These are phyloP conservation scores for Temnothorax longispinosus DNA, from an alignment of 1,140 invertebrate genomes.

Conservation along the genomic window DNA sequence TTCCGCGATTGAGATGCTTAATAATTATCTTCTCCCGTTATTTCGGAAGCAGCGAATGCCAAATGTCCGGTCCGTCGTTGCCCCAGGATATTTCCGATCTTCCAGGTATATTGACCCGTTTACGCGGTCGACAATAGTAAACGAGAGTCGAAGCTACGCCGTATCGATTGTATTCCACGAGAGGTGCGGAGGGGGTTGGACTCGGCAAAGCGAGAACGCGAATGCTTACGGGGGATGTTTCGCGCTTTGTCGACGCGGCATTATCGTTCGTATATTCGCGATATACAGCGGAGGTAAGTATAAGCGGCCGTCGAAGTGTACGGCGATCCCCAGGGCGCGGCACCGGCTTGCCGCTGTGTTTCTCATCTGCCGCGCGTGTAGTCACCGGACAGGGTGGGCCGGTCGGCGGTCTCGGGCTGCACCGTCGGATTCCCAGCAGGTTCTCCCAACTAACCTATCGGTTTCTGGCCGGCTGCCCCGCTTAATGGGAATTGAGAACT, in stretches of 20 bases:
- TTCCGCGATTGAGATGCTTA: not conserved
- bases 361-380: constrained; percentile 65
- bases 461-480: constrained; percentile 81
- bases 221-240: not conserved
- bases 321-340: constrained; percentile 2
- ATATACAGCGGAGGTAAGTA: not conserved
- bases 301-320: constrained; percentile 11
- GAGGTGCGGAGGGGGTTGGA: not conserved
- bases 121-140: not conserved
- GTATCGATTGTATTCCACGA: not conserved
- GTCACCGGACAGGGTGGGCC: constrained; percentile 55
- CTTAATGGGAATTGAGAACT: constrained; percentile 83
- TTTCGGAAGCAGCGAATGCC: too few species aligned
- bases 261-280: constrained; percentile 18
- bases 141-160: not conserved
- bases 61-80: not conserved
- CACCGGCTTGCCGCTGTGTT: constrained; percentile 66
- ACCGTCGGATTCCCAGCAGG: constrained; percentile 73
- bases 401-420: constrained; percentile 61
- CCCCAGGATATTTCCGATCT: not conserved
- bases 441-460: constrained; percentile 79
- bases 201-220: constrained; percentile 19
- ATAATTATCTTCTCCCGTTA: constrained; percentile 3
- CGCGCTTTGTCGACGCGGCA: constrained; percentile 37
- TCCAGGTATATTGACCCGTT: not conserved